Percentiles rank a stretch among this genome's conserved stretches.
Conservation (phyloP, 2,113 vertebrate genomes). For the Sebastes schlegelii region DNA sequence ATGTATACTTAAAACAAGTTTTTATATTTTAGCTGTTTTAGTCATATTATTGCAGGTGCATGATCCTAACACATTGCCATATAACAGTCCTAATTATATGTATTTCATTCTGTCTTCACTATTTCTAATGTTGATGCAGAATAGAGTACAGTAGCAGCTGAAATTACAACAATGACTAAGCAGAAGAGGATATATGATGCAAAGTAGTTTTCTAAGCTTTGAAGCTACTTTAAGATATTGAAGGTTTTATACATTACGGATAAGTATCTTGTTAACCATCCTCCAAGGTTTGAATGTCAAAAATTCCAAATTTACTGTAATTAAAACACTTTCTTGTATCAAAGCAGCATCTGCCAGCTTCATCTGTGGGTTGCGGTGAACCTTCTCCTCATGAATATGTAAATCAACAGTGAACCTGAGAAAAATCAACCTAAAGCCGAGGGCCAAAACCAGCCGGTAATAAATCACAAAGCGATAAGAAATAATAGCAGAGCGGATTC, state of each 20-base stretch:
- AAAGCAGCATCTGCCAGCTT: conserved; percentile 69
- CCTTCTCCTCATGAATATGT: conserved; percentile 70
- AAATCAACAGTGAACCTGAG: conserved; percentile 65
- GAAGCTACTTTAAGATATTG: conserved; percentile 18
- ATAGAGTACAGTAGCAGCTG: neutral
- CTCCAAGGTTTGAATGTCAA: conserved; percentile 26
- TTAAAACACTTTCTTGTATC: conserved; percentile 68
- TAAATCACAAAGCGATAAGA: conserved; percentile 70
- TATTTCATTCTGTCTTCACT: neutral
- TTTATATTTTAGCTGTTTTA: neutral
- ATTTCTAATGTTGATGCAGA: conserved; percentile 4
- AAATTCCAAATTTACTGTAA: conserved; percentile 57
- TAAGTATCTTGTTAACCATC: conserved; percentile 55
- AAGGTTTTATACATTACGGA: conserved; percentile 40
- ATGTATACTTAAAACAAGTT: neutral
- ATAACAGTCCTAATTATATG: neutral
- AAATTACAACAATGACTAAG: conserved; percentile 19
- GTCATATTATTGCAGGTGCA: neutral
- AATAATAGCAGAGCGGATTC: conserved; percentile 52
- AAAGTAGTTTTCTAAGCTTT: conserved; percentile 30
- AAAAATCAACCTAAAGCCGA: conserved; percentile 48
- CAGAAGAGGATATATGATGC: conserved; percentile 5
- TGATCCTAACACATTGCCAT: neutral
- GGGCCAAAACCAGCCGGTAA: conserved; percentile 57
- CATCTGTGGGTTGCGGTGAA: conserved; percentile 59